Evolutionary conservation across 2,888 invertebrate species (phyloP).

Genomic region (Drosophila antonietae): DNA sequence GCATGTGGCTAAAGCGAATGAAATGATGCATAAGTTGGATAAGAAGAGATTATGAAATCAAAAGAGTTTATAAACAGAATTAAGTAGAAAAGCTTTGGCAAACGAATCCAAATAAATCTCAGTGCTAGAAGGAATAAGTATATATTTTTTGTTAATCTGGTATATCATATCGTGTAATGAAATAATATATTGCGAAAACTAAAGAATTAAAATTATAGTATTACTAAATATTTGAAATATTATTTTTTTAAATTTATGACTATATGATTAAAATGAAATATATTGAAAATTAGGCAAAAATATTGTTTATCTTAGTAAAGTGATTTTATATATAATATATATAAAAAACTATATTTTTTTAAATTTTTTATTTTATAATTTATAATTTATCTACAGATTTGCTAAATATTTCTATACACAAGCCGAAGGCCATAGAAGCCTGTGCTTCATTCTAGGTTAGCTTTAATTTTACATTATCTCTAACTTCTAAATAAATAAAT

Average conservation of each 20-base stretch:
- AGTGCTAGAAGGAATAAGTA: neutral
- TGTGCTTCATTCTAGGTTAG: too few species aligned
- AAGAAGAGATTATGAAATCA: slow-evolving; percentile 27
- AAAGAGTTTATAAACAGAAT: slow-evolving; percentile 9
- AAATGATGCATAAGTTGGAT: slow-evolving; percentile 37
- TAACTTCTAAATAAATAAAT: too few species aligned
- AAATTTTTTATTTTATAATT: too few species aligned
- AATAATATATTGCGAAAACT: neutral
- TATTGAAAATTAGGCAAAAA: neutral
- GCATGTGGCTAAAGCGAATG: slow-evolving; percentile 43
- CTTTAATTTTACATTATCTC: too few species aligned
- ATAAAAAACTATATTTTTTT: too few species aligned
- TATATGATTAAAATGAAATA: neutral
- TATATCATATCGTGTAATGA: neutral
- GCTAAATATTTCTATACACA: too few species aligned
- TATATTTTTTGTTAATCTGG: neutral
- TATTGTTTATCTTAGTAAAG: neutral
- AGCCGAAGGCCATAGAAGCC: too few species aligned
- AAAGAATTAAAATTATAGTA: neutral
- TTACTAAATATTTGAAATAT: neutral
- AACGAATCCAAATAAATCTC: neutral
- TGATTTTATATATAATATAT: too few species aligned
- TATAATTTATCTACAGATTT: too few species aligned
- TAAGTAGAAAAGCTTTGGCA: neutral
- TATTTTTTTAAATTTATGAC: neutral